phyloP scores from a whole-genome alignment of 2,113 vertebrate genomes.

The Cyprinodon variegatus region DNA sequence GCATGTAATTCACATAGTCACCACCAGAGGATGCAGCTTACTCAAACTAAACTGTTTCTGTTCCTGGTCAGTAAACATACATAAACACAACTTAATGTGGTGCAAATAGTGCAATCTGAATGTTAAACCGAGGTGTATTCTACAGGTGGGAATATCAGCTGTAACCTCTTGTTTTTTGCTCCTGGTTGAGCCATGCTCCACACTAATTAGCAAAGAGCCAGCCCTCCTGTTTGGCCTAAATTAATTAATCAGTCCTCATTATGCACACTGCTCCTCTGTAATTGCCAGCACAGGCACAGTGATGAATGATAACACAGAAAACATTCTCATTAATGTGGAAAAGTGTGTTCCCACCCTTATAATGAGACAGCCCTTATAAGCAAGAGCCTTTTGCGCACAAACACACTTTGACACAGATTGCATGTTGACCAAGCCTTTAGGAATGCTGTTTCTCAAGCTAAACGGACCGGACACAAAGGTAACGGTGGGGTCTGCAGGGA shows the following conservation, averaged over 20 bases:
- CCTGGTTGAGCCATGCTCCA: slow-evolving; percentile 60
- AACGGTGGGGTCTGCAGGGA: slow-evolving; percentile 48
- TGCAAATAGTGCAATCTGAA: slow-evolving; percentile 9
- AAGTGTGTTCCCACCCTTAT: slow-evolving; percentile 72
- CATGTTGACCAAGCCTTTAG: slow-evolving; percentile 44
- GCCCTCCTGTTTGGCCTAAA: slow-evolving; percentile 81
- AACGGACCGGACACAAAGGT: slow-evolving; percentile 43
- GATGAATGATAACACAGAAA: slow-evolving; percentile 79
- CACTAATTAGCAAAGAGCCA: slow-evolving; percentile 75
- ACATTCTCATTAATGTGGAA: slow-evolving; percentile 77
- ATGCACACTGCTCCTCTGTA: slow-evolving; percentile 78
- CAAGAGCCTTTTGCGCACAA: slow-evolving; percentile 53
- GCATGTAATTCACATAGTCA: slow-evolving; percentile 25
- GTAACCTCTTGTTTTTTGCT: slow-evolving; percentile 65
- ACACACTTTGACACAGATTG: slow-evolving; percentile 44
- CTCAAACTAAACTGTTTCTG: neutral
- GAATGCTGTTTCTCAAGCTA: slow-evolving; percentile 37
- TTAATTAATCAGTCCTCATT: slow-evolving; percentile 85
- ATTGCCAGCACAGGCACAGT: slow-evolving; percentile 75
- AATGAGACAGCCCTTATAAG: slow-evolving; percentile 71
- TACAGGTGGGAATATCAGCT: slow-evolving; percentile 73
- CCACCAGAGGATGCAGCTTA: slow-evolving; percentile 68
- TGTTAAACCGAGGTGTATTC: slow-evolving; percentile 47
- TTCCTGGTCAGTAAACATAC: slow-evolving; percentile 20
- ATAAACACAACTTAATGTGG: slow-evolving; percentile 14